A percentile compares a stretch with the other conserved stretches of the same genome.
phyloP scores from a whole-genome alignment of 2,888 invertebrate species.

The Ptychoptera albimana region DNA sequence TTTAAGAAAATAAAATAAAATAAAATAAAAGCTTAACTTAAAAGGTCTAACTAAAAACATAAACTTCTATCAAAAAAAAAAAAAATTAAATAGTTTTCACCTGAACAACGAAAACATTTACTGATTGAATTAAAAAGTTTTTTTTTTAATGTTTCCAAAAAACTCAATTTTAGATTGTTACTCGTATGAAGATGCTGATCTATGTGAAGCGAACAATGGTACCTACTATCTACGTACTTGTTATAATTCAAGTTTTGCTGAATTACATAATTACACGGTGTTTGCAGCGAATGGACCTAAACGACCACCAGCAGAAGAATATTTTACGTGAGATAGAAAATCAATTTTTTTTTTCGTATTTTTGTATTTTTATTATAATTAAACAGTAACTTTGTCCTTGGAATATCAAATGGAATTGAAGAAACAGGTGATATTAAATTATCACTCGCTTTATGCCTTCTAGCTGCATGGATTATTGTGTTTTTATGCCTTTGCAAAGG shows the following conservation, averaged over 20 bases:
- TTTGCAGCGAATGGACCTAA: constrained; percentile 39
- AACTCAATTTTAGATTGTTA: constrained; percentile 53
- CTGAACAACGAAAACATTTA: no score
- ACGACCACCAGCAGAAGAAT: constrained; percentile 55
- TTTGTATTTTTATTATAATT: background rate
- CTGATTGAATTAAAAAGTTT: no score
- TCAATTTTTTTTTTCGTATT: background rate
- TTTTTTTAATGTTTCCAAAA: no score
- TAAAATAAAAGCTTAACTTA: no score
- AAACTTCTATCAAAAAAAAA: no score
- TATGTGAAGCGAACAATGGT: constrained; percentile 41
- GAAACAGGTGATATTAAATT: constrained; percentile 48
- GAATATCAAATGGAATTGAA: constrained; percentile 54
- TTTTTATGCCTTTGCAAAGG: constrained; percentile 65
- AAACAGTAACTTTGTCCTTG: constrained; percentile 32
- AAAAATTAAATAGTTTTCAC: no score
- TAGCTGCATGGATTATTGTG: constrained; percentile 64
- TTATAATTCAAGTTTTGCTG: constrained; percentile 39
- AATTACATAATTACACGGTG: constrained; percentile 36
- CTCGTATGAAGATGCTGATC: constrained; percentile 48
- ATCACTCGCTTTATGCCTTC: constrained; percentile 55
- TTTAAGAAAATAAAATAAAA: no score
- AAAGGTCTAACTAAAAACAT: no score
- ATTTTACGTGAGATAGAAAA: constrained; percentile 43
- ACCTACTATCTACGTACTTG: constrained; percentile 47